Evolutionary conservation across 2,797 vertebrate species (phyloP), one percentile per base, ranked within the genome.

Genomic region (Eulemur albifrons): DNA sequence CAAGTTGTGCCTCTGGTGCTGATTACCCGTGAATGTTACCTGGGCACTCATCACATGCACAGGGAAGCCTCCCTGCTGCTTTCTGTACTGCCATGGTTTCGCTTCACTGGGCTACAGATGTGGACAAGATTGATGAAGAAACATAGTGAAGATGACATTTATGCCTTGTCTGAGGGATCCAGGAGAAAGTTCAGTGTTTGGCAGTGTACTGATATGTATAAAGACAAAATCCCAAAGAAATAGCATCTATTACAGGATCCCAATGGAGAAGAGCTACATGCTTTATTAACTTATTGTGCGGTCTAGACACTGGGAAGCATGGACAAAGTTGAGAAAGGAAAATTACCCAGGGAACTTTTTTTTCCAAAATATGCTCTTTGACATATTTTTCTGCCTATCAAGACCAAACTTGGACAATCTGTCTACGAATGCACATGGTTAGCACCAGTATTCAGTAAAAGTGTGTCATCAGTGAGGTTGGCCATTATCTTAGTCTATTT

Each of bases 101-200:
- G 4, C 91, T 89, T 95, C 89, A 69, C 73, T 88, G 45, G 54
- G 9, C 50, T 57, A 27, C 38, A 82, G 70, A 90, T 35, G 48
- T 82, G 54, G n/a, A 95, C 43, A 57, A 87, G 43, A 72, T 8
- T 97, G 93, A 93, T 93, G 95, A 92, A 77, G 92, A 75, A 93
- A 79, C 84, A 76, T 21, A 93, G 21, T 45, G 18, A 89, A 90
- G 70, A 93, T 90, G 86, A 94, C 94, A 97, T 92, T 95, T 93
- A 94, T 91, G 54, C 88, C 93, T 92, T 97, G 61, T 84, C 92
- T 90, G 83, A 85, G 92, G 88, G 63, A 89, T 65, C 75, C 5
- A 13, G 57, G 52, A 91, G 88, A 96, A 95, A 69, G 30, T 72
- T 90, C 45, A 25, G 57, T 85, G 50, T 93, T 94, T 97, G 87